Evolutionary conservation across 2,797 vertebrate genomes (phyloP).

Genomic region (Chromobotia macracanthus): DNA sequence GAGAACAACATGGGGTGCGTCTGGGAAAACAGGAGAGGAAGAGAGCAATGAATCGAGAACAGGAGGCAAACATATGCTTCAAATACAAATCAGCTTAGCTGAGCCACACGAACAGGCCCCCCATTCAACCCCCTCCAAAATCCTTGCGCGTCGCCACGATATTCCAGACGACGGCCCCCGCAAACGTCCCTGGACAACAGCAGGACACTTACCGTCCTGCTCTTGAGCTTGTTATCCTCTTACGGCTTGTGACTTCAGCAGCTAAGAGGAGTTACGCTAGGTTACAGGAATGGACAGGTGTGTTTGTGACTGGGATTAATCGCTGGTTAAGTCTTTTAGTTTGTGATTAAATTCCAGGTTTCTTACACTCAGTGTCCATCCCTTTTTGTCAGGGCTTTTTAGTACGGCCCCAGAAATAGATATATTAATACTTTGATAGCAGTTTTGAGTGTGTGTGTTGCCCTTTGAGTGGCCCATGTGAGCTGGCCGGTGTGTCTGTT

Average conservation of each 20-base stretch:
- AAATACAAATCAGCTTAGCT: slow-evolving; percentile 70
- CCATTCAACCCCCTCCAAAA: slow-evolving; percentile 20
- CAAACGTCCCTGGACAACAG: slow-evolving; percentile 15
- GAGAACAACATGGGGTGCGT: slow-evolving; percentile 4
- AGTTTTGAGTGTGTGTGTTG: slow-evolving; percentile 17
- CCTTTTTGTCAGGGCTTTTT: slow-evolving; percentile 3
- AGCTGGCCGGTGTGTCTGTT: slow-evolving; percentile 55
- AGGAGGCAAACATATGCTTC: slow-evolving; percentile 64
- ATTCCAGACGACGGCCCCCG: slow-evolving; percentile 16
- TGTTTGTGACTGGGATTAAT: slow-evolving; percentile 12
- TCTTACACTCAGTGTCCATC: not conserved
- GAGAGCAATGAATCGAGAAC: slow-evolving; percentile 34
- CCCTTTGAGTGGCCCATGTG: slow-evolving; percentile 26
- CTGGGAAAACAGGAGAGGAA: slow-evolving; percentile 21
- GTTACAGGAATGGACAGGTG: slow-evolving; percentile 40
- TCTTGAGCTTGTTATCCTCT: slow-evolving; percentile 52
- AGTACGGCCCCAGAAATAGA: not conserved
- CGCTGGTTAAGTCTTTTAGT: slow-evolving; percentile 9
- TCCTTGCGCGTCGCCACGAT: not conserved
- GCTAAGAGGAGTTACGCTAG: slow-evolving; percentile 37
- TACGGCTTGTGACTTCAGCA: slow-evolving; percentile 42
- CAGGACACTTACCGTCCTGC: slow-evolving; percentile 10
- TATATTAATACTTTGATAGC: slow-evolving; percentile 18
- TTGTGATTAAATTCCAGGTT: not conserved
- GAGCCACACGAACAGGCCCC: not conserved